These are phyloP conservation scores for Drosophila nasuta DNA, from an alignment of 1,140 invertebrate species.

Conservation along the genomic window DNA sequence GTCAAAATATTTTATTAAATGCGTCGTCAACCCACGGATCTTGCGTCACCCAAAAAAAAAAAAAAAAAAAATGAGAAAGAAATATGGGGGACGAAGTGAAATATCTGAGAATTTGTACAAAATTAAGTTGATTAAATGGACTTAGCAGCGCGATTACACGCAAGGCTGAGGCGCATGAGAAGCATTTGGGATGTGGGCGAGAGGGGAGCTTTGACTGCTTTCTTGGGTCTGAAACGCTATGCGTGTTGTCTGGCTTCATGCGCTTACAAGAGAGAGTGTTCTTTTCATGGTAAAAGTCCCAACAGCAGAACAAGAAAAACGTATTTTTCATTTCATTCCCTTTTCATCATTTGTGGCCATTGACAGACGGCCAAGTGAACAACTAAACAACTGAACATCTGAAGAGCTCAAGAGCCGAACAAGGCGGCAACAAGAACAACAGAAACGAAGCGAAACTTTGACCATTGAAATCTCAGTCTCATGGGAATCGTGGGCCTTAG, in stretches of 20 bases:
- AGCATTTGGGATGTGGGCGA: not conserved
- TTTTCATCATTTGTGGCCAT: conserved; percentile 51
- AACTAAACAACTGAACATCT: conserved; percentile 20
- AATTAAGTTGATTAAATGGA: conserved; percentile 83
- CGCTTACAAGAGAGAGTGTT: conserved; percentile 12
- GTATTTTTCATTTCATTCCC: conserved; percentile 73
- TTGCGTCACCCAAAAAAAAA: conserved; percentile 55
- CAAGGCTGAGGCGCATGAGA: conserved; percentile 56
- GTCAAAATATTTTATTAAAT: conserved; percentile 70
- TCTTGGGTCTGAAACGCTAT: conserved; percentile 28
- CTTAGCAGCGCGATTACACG: conserved; percentile 79
- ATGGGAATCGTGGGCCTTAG: conserved; percentile 60
- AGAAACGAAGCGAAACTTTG: conserved; percentile 60
- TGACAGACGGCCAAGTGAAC: conserved; percentile 43
- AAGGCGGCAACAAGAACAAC: conserved; percentile 5
- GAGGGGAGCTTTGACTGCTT: not conserved
- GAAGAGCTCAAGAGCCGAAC: not conserved
- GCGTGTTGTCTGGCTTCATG: conserved; percentile 50
- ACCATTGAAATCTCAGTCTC: conserved; percentile 74
- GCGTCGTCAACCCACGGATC: conserved; percentile 48
- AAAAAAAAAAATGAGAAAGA: conserved; percentile 17
- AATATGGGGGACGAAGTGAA: conserved; percentile 54
- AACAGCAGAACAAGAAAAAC: conserved; percentile 39
- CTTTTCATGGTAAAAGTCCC: conserved; percentile 32
- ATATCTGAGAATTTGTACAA: conserved; percentile 79